Base-by-base conservation (phyloP, 2,888 invertebrate genomes). In the Neoascia interrupta region DNA sequence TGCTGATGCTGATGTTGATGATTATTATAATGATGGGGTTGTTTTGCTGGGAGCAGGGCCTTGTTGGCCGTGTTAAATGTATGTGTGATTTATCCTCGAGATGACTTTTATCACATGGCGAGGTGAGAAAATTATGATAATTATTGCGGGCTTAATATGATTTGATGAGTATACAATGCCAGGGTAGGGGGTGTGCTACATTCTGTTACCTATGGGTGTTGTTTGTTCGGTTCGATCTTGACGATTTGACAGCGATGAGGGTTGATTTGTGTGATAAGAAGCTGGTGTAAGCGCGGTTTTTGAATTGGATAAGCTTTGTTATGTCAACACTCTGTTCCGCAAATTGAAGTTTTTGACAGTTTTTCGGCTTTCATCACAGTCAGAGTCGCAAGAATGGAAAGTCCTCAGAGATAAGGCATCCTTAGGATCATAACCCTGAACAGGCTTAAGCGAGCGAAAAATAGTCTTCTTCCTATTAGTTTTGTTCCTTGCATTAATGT, bases 51-150 rank as follows among this genome's bases (percentile, higher is more conserved):
- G 28, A 23, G 3, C 21, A 5, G 6, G 11, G 41, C 15, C 18
- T 11, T 51, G 45, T 60, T 60, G 64, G 63, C 58, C 63, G 23
- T 60, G 45, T 41, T 60, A 19, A 54, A 61, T 68, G 56, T 45
- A n/a, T n/a, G 49, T 61, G 66, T 61, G 79, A 79, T 79, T 79
- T 56, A 68, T 68, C 72, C 56, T 31, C 18, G 19, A 56, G 54
- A 63, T 72, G 76, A 61, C 76, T 79, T 79, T 79, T 61, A 68
- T 54, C 53, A 39, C 45, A n/a, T 19, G 56, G 34, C 31, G 15
- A 76, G 66, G 79, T 79, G 79, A 47, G 79, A 79, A 66, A 72
- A 49, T 66, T 66, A 54, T 79, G 54, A 68, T 79, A 73, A 68
- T 73, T 60, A 53, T 73, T 66, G 53, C 34, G 66, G 54, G 54